phyloP scores from a whole-genome alignment of 1,140 invertebrate species.

The Monochamus saltuarius region DNA sequence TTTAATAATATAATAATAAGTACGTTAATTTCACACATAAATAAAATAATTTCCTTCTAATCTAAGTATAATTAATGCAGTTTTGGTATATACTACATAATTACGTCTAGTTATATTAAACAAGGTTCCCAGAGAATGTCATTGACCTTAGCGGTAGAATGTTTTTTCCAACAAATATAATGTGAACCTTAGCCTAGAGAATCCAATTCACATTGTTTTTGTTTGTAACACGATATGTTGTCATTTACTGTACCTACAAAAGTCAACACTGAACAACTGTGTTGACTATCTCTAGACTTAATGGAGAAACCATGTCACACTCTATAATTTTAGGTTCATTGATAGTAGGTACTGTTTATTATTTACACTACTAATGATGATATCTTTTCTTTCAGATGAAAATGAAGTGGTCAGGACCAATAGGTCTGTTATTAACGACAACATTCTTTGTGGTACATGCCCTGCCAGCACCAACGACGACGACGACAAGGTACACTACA shows the following conservation, averaged over 20 bases:
- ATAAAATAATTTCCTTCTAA: neutral
- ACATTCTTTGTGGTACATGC: constrained; percentile 18
- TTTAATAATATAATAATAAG: neutral
- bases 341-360: neutral
- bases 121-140: constrained; percentile 32
- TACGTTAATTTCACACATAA: neutral
- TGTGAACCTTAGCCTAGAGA: too few relatives aligned
- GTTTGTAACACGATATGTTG: too few relatives aligned
- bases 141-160: constrained; percentile 35
- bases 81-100: neutral
- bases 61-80: neutral
- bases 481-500: constrained; percentile 42
- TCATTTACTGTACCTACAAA: too few relatives aligned
- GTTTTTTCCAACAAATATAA: constrained; percentile 4
- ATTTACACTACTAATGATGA: neutral
- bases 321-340: neutral
- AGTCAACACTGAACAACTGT: too few relatives aligned
- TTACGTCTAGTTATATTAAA: constrained; percentile 2
- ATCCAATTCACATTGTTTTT: too few relatives aligned
- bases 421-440: constrained; percentile 36
- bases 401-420: constrained; percentile 36
- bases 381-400: constrained; percentile 40
- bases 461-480: constrained; percentile 33
- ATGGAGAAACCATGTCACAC: neutral
- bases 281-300: too few relatives aligned